Base-by-base conservation (phyloP, 2,113 vertebrate species). In the Cairina moschata region DNA sequence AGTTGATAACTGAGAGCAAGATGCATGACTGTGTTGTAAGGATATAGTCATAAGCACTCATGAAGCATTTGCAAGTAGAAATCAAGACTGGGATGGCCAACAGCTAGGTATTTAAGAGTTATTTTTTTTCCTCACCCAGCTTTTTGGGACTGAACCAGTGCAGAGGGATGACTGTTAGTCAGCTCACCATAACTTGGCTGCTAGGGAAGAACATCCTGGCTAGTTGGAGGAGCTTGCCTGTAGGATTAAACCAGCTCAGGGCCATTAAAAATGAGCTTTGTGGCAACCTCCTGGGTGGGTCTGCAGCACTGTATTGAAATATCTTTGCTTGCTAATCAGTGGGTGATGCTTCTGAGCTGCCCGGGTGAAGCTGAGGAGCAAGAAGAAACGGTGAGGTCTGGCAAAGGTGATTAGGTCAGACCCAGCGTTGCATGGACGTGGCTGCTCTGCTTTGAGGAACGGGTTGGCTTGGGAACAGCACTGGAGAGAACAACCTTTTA, bases 361-460 rank as follows among this genome's bases (percentile, higher is more conserved):
- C 31, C 69, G 38, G 48, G 34, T 11, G 6, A 54, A 54, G 26
- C 17, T 42, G 38, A 40, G 63, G 63, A 31, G 12, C 2, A 20
- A 62, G 84, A 75, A 72, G 58, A 83, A 90, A 44, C 17, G 52
- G 26, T 5, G 46, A 14, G 13, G 13, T 65, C 32, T 89, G 73
- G 68, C 55, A 58, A 60, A 84, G 46, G 32, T 8, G 23, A 76
- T 6, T 23, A 77, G 59, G 34, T 73, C 54, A 69, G n/a, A 40
- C 7, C 36, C 1, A 2, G 15, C 0, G 1, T 8, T 13, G 38
- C 20, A 25, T 0, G 0, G 18, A 58, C 0, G 0, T 1, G 2
- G 8, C 28, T 29, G 34, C 18, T 60, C 32, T 58, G 14, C 80
- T 90, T 62, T 80, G 68, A 73, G 50, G 36, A 31, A 16, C 44